phyloP scores from a whole-genome alignment of 2,888 invertebrate species.

The Pheosia gnoma region DNA sequence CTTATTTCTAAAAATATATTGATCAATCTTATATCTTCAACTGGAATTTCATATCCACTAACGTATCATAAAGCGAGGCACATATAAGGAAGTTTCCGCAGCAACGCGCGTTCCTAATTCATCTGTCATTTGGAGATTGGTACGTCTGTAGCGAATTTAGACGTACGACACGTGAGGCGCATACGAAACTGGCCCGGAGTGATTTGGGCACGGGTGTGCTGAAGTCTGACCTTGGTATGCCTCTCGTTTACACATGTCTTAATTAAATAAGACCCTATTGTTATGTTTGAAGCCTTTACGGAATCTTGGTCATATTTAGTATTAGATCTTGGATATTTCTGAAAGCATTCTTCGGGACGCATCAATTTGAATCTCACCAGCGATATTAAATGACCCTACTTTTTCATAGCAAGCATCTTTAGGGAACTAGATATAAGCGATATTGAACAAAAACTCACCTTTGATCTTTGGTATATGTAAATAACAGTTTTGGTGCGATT shows the following conservation, averaged over 20 bases:
- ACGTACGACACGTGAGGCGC: neutral
- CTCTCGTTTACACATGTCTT: neutral
- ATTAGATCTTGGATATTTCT: neutral
- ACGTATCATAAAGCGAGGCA: neutral
- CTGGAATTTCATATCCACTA: too few species aligned
- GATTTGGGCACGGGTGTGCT: neutral
- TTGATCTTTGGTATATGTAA: too few species aligned
- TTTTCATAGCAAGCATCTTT: too few species aligned
- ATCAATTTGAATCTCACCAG: neutral
- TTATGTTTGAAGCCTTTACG: neutral
- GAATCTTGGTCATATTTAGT: neutral
- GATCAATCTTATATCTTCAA: too few species aligned
- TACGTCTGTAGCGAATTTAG: neutral
- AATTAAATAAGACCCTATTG: neutral
- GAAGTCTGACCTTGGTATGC: neutral
- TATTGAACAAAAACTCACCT: too few species aligned
- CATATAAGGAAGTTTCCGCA: neutral
- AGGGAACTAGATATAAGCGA: too few species aligned
- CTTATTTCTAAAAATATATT: too few species aligned
- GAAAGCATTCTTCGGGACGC: too few species aligned
- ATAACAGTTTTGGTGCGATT: too few species aligned
- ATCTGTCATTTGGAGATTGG: constrained; percentile 1
- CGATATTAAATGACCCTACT: too few species aligned
- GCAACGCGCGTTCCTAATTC: neutral
- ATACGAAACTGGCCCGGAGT: constrained; percentile 1